A percentile compares a stretch with the other conserved stretches of the same genome.
Conservation (phyloP, 2,888 invertebrate species). For the Theretra japonica region DNA sequence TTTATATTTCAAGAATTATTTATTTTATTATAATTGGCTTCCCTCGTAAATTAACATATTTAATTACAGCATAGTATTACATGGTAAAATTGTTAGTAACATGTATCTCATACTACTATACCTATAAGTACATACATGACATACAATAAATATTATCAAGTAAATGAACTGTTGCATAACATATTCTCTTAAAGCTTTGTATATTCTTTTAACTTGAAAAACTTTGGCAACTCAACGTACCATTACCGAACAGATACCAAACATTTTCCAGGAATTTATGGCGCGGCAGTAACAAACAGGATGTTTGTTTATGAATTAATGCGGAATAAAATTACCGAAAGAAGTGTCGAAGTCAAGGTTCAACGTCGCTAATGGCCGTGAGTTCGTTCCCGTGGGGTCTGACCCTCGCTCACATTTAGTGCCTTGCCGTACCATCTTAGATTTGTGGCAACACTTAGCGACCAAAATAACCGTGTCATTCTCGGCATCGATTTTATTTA, state of each 20-base stretch:
- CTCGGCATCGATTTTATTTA: conserved; percentile 52
- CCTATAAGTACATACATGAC: too few species aligned
- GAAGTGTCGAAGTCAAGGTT: conserved; percentile 70
- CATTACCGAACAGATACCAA: neutral
- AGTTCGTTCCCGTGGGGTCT: conserved; percentile 55
- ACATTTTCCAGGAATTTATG: conserved; percentile 26
- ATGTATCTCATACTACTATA: too few species aligned
- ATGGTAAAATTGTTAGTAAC: too few species aligned
- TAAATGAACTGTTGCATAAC: too few species aligned
- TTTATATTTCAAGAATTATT: too few species aligned
- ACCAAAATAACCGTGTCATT: conserved; percentile 57
- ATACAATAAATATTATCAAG: too few species aligned
- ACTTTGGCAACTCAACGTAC: neutral
- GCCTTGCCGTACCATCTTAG: conserved; percentile 81
- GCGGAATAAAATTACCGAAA: conserved; percentile 59
- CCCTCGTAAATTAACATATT: too few species aligned
- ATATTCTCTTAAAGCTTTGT: too few species aligned
- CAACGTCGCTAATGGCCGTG: conserved; percentile 70
- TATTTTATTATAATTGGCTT: too few species aligned
- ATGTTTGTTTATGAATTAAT: conserved; percentile 32
- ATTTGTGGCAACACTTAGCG: conserved; percentile 75
- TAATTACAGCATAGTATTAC: too few species aligned
- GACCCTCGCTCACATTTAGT: conserved; percentile 67
- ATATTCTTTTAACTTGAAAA: too few species aligned
- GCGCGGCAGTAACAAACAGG: conserved; percentile 24